phyloP scores from a whole-genome alignment of 2,888 invertebrate genomes.

The Abrostola triplasia region DNA sequence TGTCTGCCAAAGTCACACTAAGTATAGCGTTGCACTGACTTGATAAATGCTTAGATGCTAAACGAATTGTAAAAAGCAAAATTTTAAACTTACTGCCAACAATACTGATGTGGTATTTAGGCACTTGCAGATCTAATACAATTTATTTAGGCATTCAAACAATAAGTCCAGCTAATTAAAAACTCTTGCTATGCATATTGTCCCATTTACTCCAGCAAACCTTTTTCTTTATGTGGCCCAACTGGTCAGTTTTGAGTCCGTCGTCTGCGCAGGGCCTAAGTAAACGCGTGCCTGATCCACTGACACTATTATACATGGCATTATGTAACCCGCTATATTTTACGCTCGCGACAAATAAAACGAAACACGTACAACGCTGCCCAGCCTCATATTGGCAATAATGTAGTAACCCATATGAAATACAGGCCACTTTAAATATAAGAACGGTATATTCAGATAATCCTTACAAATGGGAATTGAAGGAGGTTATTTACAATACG shows the following conservation, averaged over 20 bases:
- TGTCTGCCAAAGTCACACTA: too few relatives aligned
- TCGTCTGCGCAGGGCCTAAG: not conserved
- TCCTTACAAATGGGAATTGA: not conserved
- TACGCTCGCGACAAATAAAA: slow-evolving; percentile 14
- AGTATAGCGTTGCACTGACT: too few relatives aligned
- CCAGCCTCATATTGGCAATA: not conserved
- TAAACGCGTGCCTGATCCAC: not conserved
- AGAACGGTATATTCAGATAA: not conserved
- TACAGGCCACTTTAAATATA: slow-evolving; percentile 10
- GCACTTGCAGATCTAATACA: too few relatives aligned
- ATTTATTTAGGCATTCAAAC: too few relatives aligned
- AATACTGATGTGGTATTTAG: too few relatives aligned
- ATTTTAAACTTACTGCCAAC: too few relatives aligned
- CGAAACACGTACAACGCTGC: slow-evolving; percentile 12
- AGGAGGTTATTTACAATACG: not conserved
- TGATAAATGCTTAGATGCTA: too few relatives aligned
- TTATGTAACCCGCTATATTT: slow-evolving; percentile 19
- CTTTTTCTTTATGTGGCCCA: too few relatives aligned
- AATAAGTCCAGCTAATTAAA: too few relatives aligned
- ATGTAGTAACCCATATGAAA: slow-evolving; percentile 18
- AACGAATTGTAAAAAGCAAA: too few relatives aligned
- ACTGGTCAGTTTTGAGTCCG: not conserved
- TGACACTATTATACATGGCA: slow-evolving; percentile 18
- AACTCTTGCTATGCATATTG: too few relatives aligned
- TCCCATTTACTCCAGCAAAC: too few relatives aligned